Conservation (phyloP, 2,888 invertebrate genomes). For the Penaeus monodon region DNA sequence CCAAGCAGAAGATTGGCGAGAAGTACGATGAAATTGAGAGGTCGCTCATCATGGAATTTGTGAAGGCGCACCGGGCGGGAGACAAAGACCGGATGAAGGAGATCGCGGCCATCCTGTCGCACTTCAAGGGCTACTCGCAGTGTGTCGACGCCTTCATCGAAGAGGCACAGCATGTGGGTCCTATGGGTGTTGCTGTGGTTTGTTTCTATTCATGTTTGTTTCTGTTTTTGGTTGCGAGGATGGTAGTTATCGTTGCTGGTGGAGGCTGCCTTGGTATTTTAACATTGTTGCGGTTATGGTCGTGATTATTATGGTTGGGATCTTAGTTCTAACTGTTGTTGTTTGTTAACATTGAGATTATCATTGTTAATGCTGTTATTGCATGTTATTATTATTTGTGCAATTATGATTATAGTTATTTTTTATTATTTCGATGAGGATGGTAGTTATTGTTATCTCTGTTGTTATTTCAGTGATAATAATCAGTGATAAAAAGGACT, state of each 20-base stretch:
- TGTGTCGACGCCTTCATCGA: constrained; percentile 98
- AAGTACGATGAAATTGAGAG: constrained; percentile 93
- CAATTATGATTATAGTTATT: no score
- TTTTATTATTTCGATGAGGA: no score
- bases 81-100: constrained; percentile 92
- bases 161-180: constrained; percentile 88
- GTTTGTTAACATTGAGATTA: no score
- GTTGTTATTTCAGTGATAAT: not conserved
- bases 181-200: not conserved
- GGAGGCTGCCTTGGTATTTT: no score
- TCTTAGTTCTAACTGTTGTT: no score
- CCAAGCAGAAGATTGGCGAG: constrained; percentile 85
- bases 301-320: no score
- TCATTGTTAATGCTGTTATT: no score
- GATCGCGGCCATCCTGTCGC: constrained; percentile 89
- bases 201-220: not conserved
- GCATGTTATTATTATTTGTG: no score
- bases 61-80: constrained; percentile 85
- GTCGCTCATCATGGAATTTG: constrained; percentile 93
- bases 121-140: constrained; percentile 96
- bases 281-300: no score
- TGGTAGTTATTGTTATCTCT: no score
- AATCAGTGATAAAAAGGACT: no score
- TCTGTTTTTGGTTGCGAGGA: not conserved
- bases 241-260: no score